Base-by-base conservation (phyloP, 1,140 invertebrate genomes). In the Anastrepha ludens region DNA sequence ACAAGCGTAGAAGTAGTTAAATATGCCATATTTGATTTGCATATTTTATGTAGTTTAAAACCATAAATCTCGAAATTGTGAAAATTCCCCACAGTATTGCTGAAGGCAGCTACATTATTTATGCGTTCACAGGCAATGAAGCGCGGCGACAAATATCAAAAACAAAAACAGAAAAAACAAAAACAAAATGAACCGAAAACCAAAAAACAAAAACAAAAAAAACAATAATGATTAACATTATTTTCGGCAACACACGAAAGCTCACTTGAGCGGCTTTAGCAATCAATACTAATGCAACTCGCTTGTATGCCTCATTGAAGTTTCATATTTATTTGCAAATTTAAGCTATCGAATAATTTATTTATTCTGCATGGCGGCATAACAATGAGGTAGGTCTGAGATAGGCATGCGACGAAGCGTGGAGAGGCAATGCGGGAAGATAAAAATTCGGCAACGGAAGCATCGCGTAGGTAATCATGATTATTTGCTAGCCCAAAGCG, bases 201-300 rank as follows among this genome's bases (percentile, higher is more conserved):
- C 39, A 74, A 74, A 41, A 47, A 47, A n/a, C 9, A n/a, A 74
- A 13, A 81, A 11, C n/a, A 74, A 41, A 47, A 47, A n/a, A 2
- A n/a, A 50, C 9, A 81, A 11, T 41, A 74, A 74, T 74, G 67
- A 74, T 81, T 81, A 15, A 55, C 74, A 81, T 81, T 81, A 81
- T 81, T 81, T 50, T 41, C n/a, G 44, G 11, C 74, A 58, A 13
- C 74, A 11, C 47, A 20, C 7, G 29, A 4, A 47, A 11, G 15
- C 67, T 6, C 41, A n/a, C 41, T 55, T 29, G 20, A 20, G 5
- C n/a, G 41, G 4, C 47, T 9, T n/a, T 81, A 58, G 17, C 74
- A 81, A 81, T 81, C 74, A 81, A 81, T 81, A 81, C 55, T 81
- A 81, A 81, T 81, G 74, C 74, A 55, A 81, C 55, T 81, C 74